phyloP scores from a whole-genome alignment of 2,797 vertebrate genomes.

The Tragopan temminckii region DNA sequence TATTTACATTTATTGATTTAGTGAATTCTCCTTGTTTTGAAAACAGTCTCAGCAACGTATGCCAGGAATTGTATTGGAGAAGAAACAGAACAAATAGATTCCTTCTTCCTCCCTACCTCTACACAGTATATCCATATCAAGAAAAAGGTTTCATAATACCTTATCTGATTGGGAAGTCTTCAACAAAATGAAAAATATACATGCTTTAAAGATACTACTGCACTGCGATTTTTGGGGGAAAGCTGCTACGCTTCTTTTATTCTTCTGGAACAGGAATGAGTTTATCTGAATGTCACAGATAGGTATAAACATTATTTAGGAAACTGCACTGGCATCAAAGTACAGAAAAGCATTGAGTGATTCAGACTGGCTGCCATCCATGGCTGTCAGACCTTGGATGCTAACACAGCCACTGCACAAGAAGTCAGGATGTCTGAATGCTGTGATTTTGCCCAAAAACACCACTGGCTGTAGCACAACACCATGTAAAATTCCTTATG shows the following conservation, averaged over 20 bases:
- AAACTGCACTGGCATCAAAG: constrained; percentile 14
- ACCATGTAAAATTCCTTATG: neutral
- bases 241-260: constrained; percentile 8
- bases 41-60: neutral
- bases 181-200: constrained; percentile 41
- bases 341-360: constrained; percentile 28
- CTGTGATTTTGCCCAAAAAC: neutral
- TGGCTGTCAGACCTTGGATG: constrained; percentile 16
- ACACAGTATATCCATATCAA: neutral
- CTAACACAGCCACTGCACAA: neutral
- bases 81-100: constrained; percentile 28
- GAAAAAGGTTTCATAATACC: constrained; percentile 30
- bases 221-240: constrained; percentile 53
- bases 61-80: constrained; percentile 19
- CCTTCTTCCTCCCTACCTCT: neutral
- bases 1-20: constrained; percentile 31
- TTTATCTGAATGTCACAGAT: constrained; percentile 64
- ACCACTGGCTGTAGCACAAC: neutral
- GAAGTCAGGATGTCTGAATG: neutral
- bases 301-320: constrained; percentile 24
- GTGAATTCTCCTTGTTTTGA: constrained; percentile 54
- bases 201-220: constrained; percentile 9
- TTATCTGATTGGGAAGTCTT: constrained; percentile 44
- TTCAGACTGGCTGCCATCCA: constrained; percentile 3
- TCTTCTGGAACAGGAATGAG: constrained; percentile 30